Conservation (phyloP, 2,797 vertebrate genomes). For the Natrix natrix region DNA sequence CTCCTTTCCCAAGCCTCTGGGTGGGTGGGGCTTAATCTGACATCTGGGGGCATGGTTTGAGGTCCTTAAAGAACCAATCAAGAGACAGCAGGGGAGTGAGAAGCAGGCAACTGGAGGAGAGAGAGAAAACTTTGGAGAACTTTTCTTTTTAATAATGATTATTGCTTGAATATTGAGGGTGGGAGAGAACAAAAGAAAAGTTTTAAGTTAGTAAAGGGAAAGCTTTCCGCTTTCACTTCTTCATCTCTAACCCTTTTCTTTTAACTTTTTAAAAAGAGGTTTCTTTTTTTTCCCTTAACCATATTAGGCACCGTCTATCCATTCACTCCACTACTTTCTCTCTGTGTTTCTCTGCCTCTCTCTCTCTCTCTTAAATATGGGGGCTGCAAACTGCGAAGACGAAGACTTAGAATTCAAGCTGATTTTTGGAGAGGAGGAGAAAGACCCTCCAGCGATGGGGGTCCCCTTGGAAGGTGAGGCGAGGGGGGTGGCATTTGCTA, state of each 20-base stretch:
- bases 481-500: neutral
- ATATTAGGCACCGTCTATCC: slow-evolving; percentile 1
- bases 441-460: slow-evolving; percentile 73
- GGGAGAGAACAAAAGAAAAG: slow-evolving; percentile 50
- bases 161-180: slow-evolving; percentile 53
- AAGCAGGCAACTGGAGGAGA: slow-evolving; percentile 61
- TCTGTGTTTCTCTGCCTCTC: neutral
- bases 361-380: slow-evolving; percentile 70
- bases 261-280: neutral
- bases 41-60: slow-evolving; percentile 8
- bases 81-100: neutral
- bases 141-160: slow-evolving; percentile 43
- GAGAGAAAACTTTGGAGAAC: slow-evolving; percentile 81
- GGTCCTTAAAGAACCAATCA: neutral
- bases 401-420: slow-evolving; percentile 92
- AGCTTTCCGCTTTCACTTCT: slow-evolving; percentile 31
- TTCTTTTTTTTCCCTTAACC: neutral
- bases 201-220: slow-evolving; percentile 18
- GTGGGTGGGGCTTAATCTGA: slow-evolving; percentile 16
- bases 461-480: slow-evolving; percentile 63
- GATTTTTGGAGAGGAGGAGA: slow-evolving; percentile 91
- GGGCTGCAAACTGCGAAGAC: slow-evolving; percentile 90
- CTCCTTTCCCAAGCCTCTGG: neutral
- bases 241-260: neutral
- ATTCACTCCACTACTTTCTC: neutral